These are phyloP conservation scores for Troides oblongomaculatus DNA, from an alignment of 2,888 invertebrate species.

Conservation along the genomic window DNA sequence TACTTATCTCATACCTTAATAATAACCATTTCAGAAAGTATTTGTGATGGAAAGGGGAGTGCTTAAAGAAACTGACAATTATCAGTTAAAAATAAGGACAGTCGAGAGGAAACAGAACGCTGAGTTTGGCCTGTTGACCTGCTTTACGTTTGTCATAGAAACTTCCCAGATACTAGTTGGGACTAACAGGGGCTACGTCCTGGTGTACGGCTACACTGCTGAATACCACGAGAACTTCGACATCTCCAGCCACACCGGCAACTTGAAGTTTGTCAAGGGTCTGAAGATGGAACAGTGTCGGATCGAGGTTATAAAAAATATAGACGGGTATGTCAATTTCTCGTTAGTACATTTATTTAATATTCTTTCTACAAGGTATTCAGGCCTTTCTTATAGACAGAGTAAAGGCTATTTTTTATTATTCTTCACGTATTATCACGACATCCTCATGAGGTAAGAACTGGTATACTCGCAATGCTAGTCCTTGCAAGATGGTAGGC, in stretches of 20 bases:
- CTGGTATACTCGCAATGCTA: too few relatives aligned
- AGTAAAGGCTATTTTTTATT: too few relatives aligned
- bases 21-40: constrained; percentile 52
- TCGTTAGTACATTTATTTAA: not conserved
- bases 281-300: constrained; percentile 63
- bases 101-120: constrained; percentile 43
- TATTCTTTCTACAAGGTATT: not conserved
- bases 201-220: constrained; percentile 75
- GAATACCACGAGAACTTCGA: constrained; percentile 54
- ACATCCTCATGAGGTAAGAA: too few relatives aligned
- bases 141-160: constrained; percentile 72
- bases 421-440: too few relatives aligned
- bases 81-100: constrained; percentile 54
- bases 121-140: constrained; percentile 68
- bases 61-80: constrained; percentile 55
- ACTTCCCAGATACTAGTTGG: constrained; percentile 74
- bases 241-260: constrained; percentile 49
- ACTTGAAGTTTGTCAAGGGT: constrained; percentile 69
- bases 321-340: constrained; percentile 70
- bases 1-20: not conserved
- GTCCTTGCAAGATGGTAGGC: too few relatives aligned
- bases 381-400: not conserved
- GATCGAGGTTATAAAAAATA: constrained; percentile 71
- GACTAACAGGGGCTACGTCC: constrained; percentile 69
- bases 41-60: constrained; percentile 58